Conservation (phyloP, 2,888 invertebrate genomes). For the Brachypterus glaber region DNA sequence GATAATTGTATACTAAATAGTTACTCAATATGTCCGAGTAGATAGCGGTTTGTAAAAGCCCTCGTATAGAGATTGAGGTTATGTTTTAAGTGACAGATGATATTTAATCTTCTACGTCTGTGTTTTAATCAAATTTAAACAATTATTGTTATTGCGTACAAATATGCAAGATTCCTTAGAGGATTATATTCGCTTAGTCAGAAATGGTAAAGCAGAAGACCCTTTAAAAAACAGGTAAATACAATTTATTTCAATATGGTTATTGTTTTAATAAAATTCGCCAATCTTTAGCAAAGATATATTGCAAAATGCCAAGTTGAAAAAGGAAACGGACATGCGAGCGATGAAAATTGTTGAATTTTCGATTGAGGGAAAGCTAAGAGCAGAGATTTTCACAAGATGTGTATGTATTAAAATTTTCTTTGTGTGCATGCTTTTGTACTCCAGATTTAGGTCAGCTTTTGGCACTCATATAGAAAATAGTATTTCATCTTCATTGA, state of each 20-base stretch:
- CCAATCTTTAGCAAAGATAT: slow-evolving; percentile 27
- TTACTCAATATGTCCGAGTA: too few relatives aligned
- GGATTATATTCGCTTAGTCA: slow-evolving; percentile 31
- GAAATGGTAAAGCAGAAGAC: slow-evolving; percentile 23
- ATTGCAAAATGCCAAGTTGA: slow-evolving; percentile 35
- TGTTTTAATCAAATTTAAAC: too few relatives aligned
- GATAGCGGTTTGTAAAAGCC: too few relatives aligned
- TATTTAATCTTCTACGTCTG: too few relatives aligned
- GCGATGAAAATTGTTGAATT: slow-evolving; percentile 65
- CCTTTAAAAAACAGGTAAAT: slow-evolving; percentile 20
- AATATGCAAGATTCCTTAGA: slow-evolving; percentile 36
- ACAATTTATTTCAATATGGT: slow-evolving; percentile 1
- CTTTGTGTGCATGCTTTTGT: neutral
- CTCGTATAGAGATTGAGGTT: too few relatives aligned
- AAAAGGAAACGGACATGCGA: slow-evolving; percentile 62
- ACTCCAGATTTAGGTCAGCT: too few relatives aligned
- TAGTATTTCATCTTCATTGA: too few relatives aligned
- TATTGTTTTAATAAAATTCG: too few relatives aligned
- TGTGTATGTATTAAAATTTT: slow-evolving; percentile 35
- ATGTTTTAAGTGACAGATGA: too few relatives aligned
- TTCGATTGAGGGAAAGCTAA: slow-evolving; percentile 53
- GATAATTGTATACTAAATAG: too few relatives aligned
- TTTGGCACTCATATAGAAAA: too few relatives aligned
- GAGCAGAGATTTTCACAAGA: slow-evolving; percentile 44
- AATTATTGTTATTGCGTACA: too few relatives aligned